Evolutionary conservation across 2,888 invertebrate species (phyloP).

Genomic region (Siphlonurus alternatus): DNA sequence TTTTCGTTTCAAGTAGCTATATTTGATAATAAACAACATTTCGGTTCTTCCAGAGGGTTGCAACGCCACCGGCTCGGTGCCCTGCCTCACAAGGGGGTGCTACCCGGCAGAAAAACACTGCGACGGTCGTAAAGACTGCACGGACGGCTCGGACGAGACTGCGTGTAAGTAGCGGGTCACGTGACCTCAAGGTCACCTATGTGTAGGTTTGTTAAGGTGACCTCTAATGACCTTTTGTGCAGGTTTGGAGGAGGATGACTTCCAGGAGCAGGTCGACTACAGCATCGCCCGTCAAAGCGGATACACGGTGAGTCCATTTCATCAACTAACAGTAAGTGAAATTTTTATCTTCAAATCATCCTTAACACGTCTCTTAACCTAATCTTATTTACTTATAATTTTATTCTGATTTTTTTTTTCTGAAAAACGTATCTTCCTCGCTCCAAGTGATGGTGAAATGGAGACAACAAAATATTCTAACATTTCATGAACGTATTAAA

Average conservation of each 20-base stretch:
- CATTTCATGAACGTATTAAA: too few relatives aligned
- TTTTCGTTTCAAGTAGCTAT: not conserved
- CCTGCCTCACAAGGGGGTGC: conserved; percentile 26
- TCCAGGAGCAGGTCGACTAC: conserved; percentile 18
- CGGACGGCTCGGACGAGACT: conserved; percentile 26
- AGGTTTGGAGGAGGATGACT: conserved; percentile 18
- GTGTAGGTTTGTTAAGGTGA: too few relatives aligned
- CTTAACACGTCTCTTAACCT: too few relatives aligned
- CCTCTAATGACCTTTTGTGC: too few relatives aligned
- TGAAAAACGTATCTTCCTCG: too few relatives aligned
- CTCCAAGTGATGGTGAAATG: too few relatives aligned
- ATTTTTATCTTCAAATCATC: not conserved
- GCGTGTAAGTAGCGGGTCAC: conserved; percentile 25
- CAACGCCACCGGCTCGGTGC: conserved; percentile 12
- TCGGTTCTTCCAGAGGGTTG: not conserved
- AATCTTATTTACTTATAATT: too few relatives aligned
- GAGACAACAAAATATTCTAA: too few relatives aligned
- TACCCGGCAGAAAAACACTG: conserved; percentile 25
- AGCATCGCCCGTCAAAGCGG: conserved; percentile 19
- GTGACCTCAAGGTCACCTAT: too few relatives aligned
- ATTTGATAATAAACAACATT: not conserved
- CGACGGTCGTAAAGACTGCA: conserved; percentile 28
- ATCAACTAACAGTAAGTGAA: too few relatives aligned
- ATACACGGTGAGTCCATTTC: conserved; percentile 12
- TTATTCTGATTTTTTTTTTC: too few relatives aligned